phyloP scores from a whole-genome alignment of 2,113 vertebrate species.

The Mystacornis crossleyi region DNA sequence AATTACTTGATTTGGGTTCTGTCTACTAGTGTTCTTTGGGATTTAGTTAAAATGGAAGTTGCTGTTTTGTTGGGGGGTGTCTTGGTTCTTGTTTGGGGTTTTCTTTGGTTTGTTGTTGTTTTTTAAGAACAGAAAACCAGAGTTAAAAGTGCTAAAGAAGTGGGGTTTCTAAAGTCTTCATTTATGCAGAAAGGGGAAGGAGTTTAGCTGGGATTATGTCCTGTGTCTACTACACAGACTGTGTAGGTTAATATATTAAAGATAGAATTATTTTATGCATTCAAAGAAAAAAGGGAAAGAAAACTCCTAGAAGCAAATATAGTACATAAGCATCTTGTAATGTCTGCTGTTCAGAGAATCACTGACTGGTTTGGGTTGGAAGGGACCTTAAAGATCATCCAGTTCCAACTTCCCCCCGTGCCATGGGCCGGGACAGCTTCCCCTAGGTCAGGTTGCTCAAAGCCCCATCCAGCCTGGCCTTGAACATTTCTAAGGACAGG shows the following conservation, averaged over 20 bases:
- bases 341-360: background rate
- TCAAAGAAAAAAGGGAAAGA: background rate
- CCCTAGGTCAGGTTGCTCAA: no score
- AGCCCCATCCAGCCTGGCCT: background rate
- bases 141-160: background rate
- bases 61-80: background rate
- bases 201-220: background rate
- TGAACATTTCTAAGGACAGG: background rate
- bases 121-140: background rate
- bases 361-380: background rate
- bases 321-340: background rate
- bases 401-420: rapidly evolving
- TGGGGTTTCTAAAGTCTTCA: background rate
- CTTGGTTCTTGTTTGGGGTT: background rate
- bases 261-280: background rate
- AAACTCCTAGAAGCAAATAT: background rate
- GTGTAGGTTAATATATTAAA: background rate
- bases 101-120: background rate
- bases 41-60: background rate
- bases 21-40: background rate
- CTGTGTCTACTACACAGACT: background rate
- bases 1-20: background rate
- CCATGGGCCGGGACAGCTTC: no score
- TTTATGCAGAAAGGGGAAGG: background rate
- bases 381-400: background rate